phyloP scores from a whole-genome alignment of 2,113 vertebrate species.

The Saguinus imperator region DNA sequence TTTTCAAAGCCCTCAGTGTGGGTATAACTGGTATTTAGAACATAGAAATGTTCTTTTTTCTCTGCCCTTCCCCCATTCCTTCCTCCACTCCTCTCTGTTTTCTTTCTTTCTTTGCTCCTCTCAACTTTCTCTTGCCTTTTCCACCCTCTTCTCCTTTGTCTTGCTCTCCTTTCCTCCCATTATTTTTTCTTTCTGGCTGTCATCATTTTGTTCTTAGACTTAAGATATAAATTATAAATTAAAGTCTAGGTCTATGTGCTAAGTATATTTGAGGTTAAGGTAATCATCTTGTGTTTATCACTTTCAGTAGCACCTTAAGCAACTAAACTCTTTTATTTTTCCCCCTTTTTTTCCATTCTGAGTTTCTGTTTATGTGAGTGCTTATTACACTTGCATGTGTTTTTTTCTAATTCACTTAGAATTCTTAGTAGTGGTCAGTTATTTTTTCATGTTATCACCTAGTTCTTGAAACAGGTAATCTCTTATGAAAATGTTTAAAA shows the following conservation, averaged over 20 bases:
- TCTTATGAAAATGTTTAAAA: conserved; percentile 41
- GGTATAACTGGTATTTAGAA: not conserved
- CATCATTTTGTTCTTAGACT: not conserved
- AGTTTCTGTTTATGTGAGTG: not conserved
- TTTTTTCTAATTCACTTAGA: conserved; percentile 12
- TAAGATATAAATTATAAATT: not conserved
- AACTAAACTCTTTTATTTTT: not conserved
- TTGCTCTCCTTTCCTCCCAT: not conserved
- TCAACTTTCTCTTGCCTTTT: too few relatives aligned
- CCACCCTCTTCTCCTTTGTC: rapidly evolving
- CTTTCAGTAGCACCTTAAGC: not conserved
- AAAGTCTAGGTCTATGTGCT: not conserved
- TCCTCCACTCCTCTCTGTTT: too few relatives aligned
- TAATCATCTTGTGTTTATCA: not conserved
- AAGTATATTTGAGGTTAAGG: not conserved
- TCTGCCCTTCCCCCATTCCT: not conserved
- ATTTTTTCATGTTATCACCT: conserved; percentile 45
- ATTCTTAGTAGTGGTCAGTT: conserved; percentile 36
- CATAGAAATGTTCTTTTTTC: not conserved
- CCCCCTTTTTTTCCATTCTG: not conserved
- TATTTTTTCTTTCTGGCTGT: not conserved
- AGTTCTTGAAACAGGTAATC: not conserved
- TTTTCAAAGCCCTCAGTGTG: not conserved
- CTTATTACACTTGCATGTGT: not conserved
- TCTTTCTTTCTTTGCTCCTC: rapidly evolving